Evolutionary conservation across 1,140 invertebrate genomes (phyloP).

Genomic region (Orchesella cincta): DNA sequence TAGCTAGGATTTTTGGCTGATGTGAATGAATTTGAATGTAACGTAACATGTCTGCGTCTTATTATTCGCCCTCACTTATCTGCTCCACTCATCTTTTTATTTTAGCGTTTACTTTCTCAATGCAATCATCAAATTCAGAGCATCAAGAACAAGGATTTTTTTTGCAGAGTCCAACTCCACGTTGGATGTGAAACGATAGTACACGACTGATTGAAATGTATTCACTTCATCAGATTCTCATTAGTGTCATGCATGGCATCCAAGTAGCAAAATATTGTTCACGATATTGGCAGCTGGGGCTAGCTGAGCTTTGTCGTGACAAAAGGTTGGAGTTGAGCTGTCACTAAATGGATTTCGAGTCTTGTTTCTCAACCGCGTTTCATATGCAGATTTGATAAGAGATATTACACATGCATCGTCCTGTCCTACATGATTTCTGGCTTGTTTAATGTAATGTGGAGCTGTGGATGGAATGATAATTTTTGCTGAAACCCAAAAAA

Average conservation of each 20-base stretch:
- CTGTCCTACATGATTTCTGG: no score
- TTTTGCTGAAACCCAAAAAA: no score
- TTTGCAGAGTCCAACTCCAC: background rate
- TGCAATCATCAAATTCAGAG: background rate
- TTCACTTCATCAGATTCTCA: background rate
- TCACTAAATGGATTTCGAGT: no score
- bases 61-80: background rate
- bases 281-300: conserved; percentile 22
- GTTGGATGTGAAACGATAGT: no score
- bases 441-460: no score
- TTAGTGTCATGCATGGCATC: background rate
- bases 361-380: no score
- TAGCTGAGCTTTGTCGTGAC: background rate
- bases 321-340: no score
- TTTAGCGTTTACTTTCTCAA: background rate
- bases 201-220: background rate
- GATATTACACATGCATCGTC: no score
- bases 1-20: background rate
- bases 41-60: background rate
- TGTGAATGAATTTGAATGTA: background rate
- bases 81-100: background rate
- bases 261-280: conserved; percentile 30
- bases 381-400: no score
- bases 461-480: no score
- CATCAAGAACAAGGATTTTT: no score